A percentile compares a stretch with the other conserved stretches of the same genome.
These are phyloP conservation scores for Atlantisia rogersi DNA, from an alignment of 2,113 vertebrate genomes.

Conservation along the genomic window DNA sequence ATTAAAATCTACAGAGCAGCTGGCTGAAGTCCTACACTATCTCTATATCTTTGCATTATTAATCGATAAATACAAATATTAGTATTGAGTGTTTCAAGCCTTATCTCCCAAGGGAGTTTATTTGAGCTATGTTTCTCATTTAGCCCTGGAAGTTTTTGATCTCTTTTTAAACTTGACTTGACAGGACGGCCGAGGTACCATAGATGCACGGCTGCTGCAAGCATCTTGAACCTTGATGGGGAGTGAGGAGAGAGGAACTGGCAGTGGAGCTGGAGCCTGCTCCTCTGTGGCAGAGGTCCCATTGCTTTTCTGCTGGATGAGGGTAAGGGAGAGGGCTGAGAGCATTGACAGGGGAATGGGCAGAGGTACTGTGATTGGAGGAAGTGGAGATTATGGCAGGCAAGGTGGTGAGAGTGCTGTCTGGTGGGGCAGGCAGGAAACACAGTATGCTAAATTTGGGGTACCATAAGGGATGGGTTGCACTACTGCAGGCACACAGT, in stretches of 20 bases:
- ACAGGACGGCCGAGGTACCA: not conserved
- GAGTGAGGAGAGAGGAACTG: not conserved
- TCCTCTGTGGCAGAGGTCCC: not conserved
- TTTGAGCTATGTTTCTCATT: not conserved
- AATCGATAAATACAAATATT: not conserved
- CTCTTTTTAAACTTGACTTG: not conserved
- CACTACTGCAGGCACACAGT: not conserved
- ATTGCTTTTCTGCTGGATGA: not conserved
- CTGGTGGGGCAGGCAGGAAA: not conserved
- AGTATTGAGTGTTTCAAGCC: not conserved
- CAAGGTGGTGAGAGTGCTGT: accelerated
- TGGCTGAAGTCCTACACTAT: not conserved
- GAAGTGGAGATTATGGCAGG: not conserved
- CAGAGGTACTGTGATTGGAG: accelerated
- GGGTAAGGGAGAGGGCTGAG: not conserved
- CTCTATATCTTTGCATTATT: not conserved
- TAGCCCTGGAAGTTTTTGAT: not conserved
- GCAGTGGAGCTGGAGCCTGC: accelerated
- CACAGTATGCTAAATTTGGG: accelerated
- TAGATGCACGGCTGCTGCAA: not conserved
- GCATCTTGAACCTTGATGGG: accelerated
- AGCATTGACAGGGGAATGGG: accelerated
- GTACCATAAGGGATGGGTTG: accelerated
- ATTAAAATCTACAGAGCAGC: not conserved
- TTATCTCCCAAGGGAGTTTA: not conserved